phyloP scores from a whole-genome alignment of 2,113 vertebrate genomes.

The Gasterosteus nipponicus region DNA sequence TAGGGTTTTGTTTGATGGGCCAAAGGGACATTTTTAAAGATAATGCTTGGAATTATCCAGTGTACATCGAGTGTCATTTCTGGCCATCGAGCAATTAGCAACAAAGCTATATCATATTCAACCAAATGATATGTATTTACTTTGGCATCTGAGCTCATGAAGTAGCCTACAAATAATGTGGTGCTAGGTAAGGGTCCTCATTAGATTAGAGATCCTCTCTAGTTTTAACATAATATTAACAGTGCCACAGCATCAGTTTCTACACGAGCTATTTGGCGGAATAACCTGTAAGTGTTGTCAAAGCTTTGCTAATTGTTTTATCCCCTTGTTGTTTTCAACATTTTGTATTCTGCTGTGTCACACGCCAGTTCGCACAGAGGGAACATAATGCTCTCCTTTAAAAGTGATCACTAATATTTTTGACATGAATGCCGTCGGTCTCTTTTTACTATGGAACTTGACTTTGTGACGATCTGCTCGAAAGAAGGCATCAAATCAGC shows the following conservation, averaged over 20 bases:
- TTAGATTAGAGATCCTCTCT: slow-evolving; percentile 39
- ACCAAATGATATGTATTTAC: slow-evolving; percentile 39
- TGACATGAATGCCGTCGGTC: neutral
- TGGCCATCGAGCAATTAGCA: slow-evolving; percentile 43
- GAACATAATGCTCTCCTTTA: neutral
- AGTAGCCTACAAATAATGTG: slow-evolving; percentile 26
- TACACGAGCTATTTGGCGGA: too few species aligned
- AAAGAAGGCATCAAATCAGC: neutral
- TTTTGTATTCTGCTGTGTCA: neutral
- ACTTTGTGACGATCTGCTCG: neutral
- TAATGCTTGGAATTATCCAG: slow-evolving; percentile 4
- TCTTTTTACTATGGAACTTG: neutral
- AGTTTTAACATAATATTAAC: slow-evolving; percentile 25
- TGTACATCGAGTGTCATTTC: slow-evolving; percentile 41
- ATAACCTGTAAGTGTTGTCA: slow-evolving; percentile 8
- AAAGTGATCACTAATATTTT: neutral
- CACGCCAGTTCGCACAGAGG: neutral
- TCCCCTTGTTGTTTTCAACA: neutral
- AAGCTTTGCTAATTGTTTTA: neutral
- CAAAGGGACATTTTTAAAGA: neutral
- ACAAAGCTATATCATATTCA: slow-evolving; percentile 37
- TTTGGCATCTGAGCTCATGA: slow-evolving; percentile 27
- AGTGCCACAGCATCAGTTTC: slow-evolving; percentile 4
- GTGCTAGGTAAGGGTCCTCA: slow-evolving; percentile 42
- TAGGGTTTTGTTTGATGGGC: neutral